A percentile compares a stretch with the other conserved stretches of the same genome.
Conservation (phyloP, 1,140 invertebrate genomes). For the Pseudomyrmex dendroicus region DNA sequence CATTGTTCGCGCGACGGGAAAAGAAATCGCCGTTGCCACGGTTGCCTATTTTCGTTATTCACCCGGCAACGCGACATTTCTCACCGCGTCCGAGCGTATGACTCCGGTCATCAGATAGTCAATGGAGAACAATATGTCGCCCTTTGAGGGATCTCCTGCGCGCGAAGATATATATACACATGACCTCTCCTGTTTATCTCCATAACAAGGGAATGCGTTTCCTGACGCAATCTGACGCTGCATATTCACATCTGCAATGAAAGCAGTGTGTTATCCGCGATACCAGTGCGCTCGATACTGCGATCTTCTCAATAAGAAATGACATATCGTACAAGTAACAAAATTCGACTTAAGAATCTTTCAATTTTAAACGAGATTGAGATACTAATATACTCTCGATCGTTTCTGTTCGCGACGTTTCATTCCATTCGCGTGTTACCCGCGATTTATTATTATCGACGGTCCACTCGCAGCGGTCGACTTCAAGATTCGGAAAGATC, state of each 20-base stretch:
- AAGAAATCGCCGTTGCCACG: constrained; percentile 65
- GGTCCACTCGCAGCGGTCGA: neutral
- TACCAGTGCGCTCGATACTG: neutral
- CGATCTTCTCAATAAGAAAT: neutral
- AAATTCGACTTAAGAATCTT: neutral
- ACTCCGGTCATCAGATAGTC: constrained; percentile 59
- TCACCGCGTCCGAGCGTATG: constrained; percentile 49
- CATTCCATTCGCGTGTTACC: neutral
- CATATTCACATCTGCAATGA: constrained; percentile 3
- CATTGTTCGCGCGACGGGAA: constrained; percentile 62
- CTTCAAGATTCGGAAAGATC: constrained; percentile 1
- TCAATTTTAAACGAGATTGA: neutral
- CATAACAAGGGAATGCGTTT: constrained; percentile 27
- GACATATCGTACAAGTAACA: neutral
- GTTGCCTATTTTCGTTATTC: constrained; percentile 71
- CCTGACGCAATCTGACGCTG: neutral
- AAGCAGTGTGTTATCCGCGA: neutral
- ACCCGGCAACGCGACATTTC: constrained; percentile 67
- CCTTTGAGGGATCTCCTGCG: constrained; percentile 58
- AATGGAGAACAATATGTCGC: constrained; percentile 70
- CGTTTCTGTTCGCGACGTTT: neutral
- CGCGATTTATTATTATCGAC: neutral
- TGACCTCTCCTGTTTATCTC: neutral
- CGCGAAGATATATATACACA: neutral
- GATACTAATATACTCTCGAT: neutral